A percentile compares a stretch with the other conserved stretches of the same genome.
Conservation (phyloP, 2,113 vertebrate species). For the Malurus elegans region DNA sequence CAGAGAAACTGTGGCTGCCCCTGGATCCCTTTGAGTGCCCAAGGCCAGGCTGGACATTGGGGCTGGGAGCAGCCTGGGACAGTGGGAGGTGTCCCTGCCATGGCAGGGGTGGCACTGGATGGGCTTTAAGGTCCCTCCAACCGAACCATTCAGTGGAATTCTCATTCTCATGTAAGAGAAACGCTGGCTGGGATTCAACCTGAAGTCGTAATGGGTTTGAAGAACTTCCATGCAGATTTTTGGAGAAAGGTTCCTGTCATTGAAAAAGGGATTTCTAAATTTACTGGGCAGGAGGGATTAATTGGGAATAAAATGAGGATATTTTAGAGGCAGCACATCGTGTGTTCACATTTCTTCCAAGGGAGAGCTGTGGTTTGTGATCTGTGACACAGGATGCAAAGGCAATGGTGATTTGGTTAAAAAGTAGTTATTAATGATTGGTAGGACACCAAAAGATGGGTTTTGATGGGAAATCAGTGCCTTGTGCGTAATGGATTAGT, state of each 20-base stretch:
- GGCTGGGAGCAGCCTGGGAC: not conserved
- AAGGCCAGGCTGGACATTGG: not conserved
- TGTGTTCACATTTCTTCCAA: not conserved
- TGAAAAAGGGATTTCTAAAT: not conserved
- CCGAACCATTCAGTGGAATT: not conserved
- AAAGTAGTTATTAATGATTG: not conserved
- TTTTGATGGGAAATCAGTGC: not conserved
- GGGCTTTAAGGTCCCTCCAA: rapidly evolving
- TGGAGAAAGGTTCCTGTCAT: rapidly evolving
- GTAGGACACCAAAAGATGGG: not conserved
- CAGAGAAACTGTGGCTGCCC: not conserved
- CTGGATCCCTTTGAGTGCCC: not conserved
- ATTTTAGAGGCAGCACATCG: not conserved
- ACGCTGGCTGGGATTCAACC: not conserved
- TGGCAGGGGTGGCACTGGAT: too few species aligned
- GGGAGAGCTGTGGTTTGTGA: rapidly evolving
- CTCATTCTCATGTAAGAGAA: not conserved
- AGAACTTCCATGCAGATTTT: not conserved
- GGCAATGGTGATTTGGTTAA: too few species aligned
- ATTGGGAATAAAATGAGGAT: not conserved
- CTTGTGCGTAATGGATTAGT: not conserved
- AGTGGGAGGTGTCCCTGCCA: not conserved
- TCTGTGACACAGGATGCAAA: not conserved
- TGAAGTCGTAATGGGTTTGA: rapidly evolving
- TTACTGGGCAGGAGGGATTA: not conserved